Conservation (phyloP, 2,797 vertebrate genomes). For the Bradypodion ventrale region DNA sequence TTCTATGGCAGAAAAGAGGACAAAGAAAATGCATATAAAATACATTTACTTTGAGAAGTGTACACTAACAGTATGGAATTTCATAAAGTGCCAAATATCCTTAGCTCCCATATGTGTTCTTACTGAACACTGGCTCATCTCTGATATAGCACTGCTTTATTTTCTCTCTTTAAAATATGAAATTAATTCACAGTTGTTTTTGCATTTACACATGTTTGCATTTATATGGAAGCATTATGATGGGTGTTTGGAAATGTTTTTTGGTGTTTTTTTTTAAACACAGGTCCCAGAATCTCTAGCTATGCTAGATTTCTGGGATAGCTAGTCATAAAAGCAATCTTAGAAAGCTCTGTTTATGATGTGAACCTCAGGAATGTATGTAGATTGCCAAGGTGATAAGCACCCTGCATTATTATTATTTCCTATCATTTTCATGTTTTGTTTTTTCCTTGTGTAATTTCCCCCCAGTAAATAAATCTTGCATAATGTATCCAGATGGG, state of each 20-base stretch:
- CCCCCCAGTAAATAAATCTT: not conserved
- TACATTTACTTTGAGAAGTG: too few relatives aligned
- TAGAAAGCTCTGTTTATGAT: too few relatives aligned
- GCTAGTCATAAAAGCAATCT: too few relatives aligned
- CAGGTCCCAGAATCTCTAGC: too few relatives aligned
- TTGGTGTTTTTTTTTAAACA: too few relatives aligned
- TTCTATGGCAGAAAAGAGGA: slow-evolving; percentile 51
- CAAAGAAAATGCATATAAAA: too few relatives aligned
- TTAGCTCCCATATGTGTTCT: not conserved
- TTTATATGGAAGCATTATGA: not conserved
- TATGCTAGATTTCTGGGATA: too few relatives aligned
- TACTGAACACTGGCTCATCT: too few relatives aligned
- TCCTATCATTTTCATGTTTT: not conserved
- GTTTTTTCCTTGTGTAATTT: not conserved
- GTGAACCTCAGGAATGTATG: not conserved
- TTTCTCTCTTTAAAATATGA: not conserved
- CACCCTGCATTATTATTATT: not conserved
- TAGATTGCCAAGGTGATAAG: not conserved
- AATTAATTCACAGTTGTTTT: not conserved
- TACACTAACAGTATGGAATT: not conserved
- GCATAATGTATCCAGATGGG: too few relatives aligned
- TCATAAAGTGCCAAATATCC: not conserved
- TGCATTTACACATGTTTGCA: not conserved
- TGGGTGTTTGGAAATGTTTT: too few relatives aligned
- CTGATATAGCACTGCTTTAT: not conserved